Conservation (phyloP, 2,888 invertebrate species). For the Leptothorax acervorum region DNA sequence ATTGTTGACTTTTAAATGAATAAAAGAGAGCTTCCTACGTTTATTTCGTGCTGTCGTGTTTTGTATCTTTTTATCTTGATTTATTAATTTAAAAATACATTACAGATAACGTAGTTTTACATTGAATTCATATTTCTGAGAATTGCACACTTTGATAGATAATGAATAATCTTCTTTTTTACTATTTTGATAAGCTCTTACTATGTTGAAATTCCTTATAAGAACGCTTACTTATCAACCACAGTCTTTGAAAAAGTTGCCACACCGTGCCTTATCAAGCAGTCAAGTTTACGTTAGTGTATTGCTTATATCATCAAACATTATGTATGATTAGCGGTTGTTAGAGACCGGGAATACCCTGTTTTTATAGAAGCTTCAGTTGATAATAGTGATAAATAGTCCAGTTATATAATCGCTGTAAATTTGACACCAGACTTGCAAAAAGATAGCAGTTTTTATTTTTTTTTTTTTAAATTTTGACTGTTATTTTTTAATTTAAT, state of each 20-base stretch:
- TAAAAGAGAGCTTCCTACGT: background rate
- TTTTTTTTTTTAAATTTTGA: background rate
- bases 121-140: background rate
- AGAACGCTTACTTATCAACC: background rate
- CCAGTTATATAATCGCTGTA: background rate
- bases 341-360: background rate
- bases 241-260: constrained; percentile 1
- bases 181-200: background rate
- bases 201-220: background rate
- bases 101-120: background rate
- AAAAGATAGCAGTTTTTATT: background rate
- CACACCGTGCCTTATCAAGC: background rate
- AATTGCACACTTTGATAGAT: background rate
- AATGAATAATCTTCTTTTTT: background rate
- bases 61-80: background rate
- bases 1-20: background rate
- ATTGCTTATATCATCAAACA: background rate
- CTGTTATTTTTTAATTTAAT: background rate
- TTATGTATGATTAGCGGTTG: background rate
- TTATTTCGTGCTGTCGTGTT: background rate
- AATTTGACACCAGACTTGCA: background rate
- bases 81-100: background rate
- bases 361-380: background rate
- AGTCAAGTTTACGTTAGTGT: background rate
- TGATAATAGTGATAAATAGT: background rate